Base-by-base conservation (phyloP, 2,888 invertebrate species). In the Drosophila greeni region DNA sequence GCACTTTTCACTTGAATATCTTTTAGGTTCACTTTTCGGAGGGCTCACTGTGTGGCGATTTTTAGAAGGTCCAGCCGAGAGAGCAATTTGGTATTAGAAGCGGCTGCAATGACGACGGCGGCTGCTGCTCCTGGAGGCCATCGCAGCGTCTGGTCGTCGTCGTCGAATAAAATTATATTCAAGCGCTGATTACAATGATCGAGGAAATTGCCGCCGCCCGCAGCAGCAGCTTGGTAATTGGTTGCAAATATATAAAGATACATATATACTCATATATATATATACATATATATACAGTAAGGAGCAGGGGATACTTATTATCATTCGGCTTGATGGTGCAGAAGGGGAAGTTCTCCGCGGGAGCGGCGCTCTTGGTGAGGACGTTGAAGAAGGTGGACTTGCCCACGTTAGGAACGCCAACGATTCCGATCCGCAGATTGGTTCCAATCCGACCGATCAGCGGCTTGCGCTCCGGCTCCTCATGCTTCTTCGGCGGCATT, bases 281-380 rank as follows among this genome's bases (percentile, higher is more conserved):
- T 34, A 37, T 20, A 16, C 20, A 40, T 42, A 14, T n/a, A 33
- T 29, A 43, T 12, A 24, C 18, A 29, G 36, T 56, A 5, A 47
- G 62, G 62, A 76, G 73, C 9, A 47, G 62, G 62, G 77, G 73
- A 93, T 94, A 97, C 97, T 97, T 96, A 97, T 97, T 98, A 93
- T 99, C 99, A 95, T 99, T 99, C 48, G 99, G 99, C 90, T 99
- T 98, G 88, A 99, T 99, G 89, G 99, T 99, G 91, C 99, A 99
- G 92, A 99, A 99, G 1, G 99, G 99, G 88, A 99, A 99, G 89
- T 99, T 99, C 89, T 99, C 99, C 53, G 99, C 99, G 57, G 97
- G 94, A 7, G 97, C 99, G 86, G 95, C 94, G 88, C 98, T 98
- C 89, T 99, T 97, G 31, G 99, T 99, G 72, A 99, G 90, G 24